Conservation (phyloP, 2,113 vertebrate genomes). For the Sciurus niger region DNA sequence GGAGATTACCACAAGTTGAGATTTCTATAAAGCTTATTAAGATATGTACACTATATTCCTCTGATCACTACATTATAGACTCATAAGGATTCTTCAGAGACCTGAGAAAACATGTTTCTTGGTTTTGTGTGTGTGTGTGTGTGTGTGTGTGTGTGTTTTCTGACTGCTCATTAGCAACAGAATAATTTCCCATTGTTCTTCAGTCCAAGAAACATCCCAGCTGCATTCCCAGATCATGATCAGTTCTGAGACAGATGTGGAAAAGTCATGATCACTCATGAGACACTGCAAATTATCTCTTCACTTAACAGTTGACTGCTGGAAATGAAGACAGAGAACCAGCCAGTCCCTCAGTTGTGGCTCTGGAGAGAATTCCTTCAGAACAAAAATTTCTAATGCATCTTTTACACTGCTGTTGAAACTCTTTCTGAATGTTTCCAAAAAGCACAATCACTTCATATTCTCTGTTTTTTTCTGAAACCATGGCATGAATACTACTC, state of each 20-base stretch:
- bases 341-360: neutral
- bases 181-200: conserved; percentile 37
- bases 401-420: neutral
- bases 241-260: neutral
- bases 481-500: neutral
- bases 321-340: neutral
- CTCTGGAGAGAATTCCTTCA: neutral
- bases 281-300: neutral
- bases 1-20: neutral
- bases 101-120: conserved; percentile 60
- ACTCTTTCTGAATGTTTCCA: neutral
- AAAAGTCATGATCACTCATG: conserved; percentile 5
- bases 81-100: conserved; percentile 6
- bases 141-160: neutral
- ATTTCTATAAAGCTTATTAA: conserved; percentile 42
- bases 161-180: conserved; percentile 50
- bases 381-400: neutral
- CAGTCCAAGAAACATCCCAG: conserved; percentile 30
- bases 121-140: conserved; percentile 7
- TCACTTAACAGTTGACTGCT: neutral
- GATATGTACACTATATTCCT: neutral
- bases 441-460: neutral
- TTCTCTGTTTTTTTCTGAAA: neutral
- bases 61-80: neutral
- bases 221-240: conserved; percentile 32